These are phyloP conservation scores for Drosophila anomalata DNA, from an alignment of 2,888 invertebrate species.

Conservation along the genomic window DNA sequence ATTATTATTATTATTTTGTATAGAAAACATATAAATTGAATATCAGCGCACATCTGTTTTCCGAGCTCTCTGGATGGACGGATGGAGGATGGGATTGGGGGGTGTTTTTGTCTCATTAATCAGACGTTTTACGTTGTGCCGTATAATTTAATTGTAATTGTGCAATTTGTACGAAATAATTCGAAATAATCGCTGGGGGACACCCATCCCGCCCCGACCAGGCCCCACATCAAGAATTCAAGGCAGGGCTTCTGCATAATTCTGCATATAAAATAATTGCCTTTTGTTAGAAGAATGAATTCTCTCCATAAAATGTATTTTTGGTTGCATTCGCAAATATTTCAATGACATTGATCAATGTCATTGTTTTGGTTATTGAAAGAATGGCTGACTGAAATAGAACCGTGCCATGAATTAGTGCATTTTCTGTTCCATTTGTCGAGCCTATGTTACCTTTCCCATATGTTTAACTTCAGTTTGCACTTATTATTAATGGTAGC, in stretches of 20 bases:
- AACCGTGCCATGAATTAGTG: constrained; percentile 26
- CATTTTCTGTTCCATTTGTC: constrained; percentile 26
- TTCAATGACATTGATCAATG: constrained; percentile 2
- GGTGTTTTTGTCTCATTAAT: constrained; percentile 54
- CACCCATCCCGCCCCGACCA: neutral
- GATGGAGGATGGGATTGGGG: neutral
- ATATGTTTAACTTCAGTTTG: constrained; percentile 31
- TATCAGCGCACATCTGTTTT: constrained; percentile 50
- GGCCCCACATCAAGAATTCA: constrained; percentile 2
- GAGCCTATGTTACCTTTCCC: constrained; percentile 10
- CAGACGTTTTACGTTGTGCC: constrained; percentile 56
- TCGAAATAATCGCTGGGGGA: constrained; percentile 39
- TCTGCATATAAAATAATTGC: neutral
- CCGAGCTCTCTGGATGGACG: neutral
- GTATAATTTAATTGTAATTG: constrained; percentile 68
- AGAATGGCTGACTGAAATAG: constrained; percentile 7
- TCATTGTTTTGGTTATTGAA: neutral
- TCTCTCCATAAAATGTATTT: neutral
- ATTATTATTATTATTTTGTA: constrained; percentile 43
- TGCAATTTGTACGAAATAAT: constrained; percentile 62
- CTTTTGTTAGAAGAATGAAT: too few relatives aligned
- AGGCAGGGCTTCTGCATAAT: neutral
- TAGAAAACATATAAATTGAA: constrained; percentile 37
- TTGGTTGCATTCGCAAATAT: neutral
- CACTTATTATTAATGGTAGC: constrained; percentile 43